Evolutionary conservation across 1,140 invertebrate genomes (phyloP).

Genomic region (Ylistrum balloti): DNA sequence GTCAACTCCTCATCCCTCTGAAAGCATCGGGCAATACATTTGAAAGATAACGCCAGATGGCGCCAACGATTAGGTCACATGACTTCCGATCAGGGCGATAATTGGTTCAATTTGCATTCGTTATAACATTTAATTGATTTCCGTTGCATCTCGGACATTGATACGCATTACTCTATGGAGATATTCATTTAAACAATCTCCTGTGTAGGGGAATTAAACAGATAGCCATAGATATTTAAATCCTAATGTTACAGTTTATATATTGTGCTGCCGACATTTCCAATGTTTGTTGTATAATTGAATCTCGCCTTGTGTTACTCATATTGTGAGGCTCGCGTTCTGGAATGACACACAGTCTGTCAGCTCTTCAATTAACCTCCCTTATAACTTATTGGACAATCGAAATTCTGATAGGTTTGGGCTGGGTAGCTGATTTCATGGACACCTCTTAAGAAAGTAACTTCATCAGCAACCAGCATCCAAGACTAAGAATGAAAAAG

Average conservation of each 20-base stretch:
- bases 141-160: slow-evolving; percentile 37
- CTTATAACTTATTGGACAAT: background rate
- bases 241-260: background rate
- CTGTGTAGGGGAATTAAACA: background rate
- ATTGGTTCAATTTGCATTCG: slow-evolving; percentile 34
- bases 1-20: background rate
- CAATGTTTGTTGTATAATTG: background rate
- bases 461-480: no score
- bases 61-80: slow-evolving; percentile 16
- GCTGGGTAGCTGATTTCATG: no score
- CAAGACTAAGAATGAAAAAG: no score
- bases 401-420: background rate
- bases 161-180: background rate
- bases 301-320: background rate
- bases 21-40: background rate
- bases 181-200: background rate
- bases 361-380: background rate
- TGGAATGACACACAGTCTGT: background rate
- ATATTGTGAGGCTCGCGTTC: background rate
- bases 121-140: slow-evolving; percentile 30
- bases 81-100: slow-evolving; percentile 37
- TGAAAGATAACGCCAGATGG: slow-evolving; percentile 22
- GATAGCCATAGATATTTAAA: background rate
- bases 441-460: no score
- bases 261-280: background rate